Evolutionary conservation across 2,888 invertebrate species (phyloP).

Genomic region (Cybosia mesomella): DNA sequence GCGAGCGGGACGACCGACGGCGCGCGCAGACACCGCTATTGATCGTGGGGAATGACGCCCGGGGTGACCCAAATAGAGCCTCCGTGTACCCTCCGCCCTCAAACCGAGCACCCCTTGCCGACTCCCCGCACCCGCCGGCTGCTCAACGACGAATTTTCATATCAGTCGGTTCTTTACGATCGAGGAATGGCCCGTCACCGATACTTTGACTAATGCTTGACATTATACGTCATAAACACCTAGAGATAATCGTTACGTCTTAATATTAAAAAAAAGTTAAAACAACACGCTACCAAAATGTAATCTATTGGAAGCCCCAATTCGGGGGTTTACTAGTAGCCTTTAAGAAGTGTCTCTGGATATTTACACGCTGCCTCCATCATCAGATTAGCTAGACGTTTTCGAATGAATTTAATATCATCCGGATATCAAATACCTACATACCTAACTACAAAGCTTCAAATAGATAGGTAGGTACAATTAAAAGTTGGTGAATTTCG

Average conservation of each 20-base stretch:
- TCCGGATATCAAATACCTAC: background rate
- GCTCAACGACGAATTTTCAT: slow-evolving; percentile 84
- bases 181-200: slow-evolving; percentile 76
- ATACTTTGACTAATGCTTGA: slow-evolving; percentile 73
- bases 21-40: slow-evolving; percentile 83
- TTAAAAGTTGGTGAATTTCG: background rate
- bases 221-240: slow-evolving; percentile 71
- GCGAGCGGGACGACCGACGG: slow-evolving; percentile 74
- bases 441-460: background rate
- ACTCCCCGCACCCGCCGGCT: slow-evolving; percentile 67
- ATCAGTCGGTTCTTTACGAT: slow-evolving; percentile 79
- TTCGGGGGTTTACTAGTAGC: too few species aligned
- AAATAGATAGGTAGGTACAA: background rate
- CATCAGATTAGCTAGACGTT: background rate
- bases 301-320: background rate
- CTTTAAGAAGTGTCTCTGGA: too few species aligned
- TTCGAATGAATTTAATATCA: background rate
- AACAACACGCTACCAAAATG: too few species aligned
- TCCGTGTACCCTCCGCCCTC: slow-evolving; percentile 74
- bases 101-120: slow-evolving; percentile 62
- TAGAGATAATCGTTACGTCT: slow-evolving; percentile 60
- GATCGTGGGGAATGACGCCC: slow-evolving; percentile 86
- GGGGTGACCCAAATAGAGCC: slow-evolving; percentile 87
- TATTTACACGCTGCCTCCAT: background rate
- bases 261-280: background rate